Evolutionary conservation across 2,797 vertebrate species (phyloP).

Genomic region (Otus scops): DNA sequence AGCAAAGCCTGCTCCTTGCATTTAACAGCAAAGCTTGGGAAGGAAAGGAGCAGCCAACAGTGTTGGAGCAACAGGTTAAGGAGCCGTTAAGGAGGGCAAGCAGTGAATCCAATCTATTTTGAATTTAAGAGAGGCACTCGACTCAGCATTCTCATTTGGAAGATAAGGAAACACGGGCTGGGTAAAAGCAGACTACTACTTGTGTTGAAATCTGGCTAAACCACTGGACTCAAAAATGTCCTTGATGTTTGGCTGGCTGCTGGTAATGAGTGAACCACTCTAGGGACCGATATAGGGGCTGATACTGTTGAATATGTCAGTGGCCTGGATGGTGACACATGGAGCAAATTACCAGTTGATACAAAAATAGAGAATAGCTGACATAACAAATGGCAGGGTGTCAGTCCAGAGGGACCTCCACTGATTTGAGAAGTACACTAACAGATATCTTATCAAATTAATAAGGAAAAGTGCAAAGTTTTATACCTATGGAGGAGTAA

Average conservation of each 20-base stretch:
- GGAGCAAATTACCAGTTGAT: not conserved
- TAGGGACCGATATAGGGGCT: not conserved
- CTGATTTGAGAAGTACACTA: not conserved
- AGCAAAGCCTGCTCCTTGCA: not conserved
- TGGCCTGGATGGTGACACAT: not conserved
- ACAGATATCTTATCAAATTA: not conserved
- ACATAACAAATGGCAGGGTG: not conserved
- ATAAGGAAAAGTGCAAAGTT: not conserved
- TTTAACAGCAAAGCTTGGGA: not conserved
- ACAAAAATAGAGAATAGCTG: not conserved
- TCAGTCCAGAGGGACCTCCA: not conserved
- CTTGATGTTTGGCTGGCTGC: not conserved
- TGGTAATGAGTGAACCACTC: not conserved
- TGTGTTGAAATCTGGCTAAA: not conserved
- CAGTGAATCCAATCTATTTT: not conserved
- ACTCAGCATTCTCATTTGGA: not conserved
- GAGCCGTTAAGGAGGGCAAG: not conserved
- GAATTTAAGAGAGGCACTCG: not conserved
- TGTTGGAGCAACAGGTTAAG: not conserved
- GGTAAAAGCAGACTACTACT: not conserved
- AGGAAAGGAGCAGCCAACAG: not conserved
- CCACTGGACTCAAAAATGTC: not conserved
- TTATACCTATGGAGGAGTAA: fast-evolving
- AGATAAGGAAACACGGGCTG: not conserved
- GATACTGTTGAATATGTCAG: not conserved